Conservation (phyloP, 64 coral and sea anemone genomes). For the Hydrozoanthus tunicans region DNA sequence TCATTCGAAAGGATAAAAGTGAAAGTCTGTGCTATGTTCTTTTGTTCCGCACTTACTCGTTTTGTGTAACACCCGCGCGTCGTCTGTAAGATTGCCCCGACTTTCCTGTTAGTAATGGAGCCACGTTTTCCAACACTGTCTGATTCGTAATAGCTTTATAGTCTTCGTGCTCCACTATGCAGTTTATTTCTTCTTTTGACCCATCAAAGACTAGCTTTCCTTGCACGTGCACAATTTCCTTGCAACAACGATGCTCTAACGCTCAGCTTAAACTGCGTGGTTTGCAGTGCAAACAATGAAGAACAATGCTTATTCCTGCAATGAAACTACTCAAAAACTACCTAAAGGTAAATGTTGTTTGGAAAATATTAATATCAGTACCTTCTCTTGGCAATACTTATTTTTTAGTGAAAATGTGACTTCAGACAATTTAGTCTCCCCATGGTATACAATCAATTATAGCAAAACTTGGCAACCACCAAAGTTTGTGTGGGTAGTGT, state of each 20-base stretch:
- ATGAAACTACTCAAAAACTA: background rate
- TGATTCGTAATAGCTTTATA: constrained; percentile 23
- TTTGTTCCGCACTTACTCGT: background rate
- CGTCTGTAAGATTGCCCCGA: constrained; percentile 20
- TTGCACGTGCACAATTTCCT: constrained; percentile 1
- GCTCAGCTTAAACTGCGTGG: constrained; percentile 18
- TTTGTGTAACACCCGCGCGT: constrained; percentile 18
- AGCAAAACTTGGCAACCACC: background rate
- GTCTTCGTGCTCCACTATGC: constrained; percentile 61
- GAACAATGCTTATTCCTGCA: too few species aligned
- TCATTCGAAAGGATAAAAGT: too few species aligned
- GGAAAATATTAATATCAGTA: background rate
- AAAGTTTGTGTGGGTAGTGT: background rate
- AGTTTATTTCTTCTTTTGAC: constrained; percentile 25
- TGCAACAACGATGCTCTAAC: constrained; percentile 59
- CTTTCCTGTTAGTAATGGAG: constrained; percentile 39
- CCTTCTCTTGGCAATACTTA: background rate
- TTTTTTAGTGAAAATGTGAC: background rate
- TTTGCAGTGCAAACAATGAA: background rate
- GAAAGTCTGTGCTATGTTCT: too few species aligned
- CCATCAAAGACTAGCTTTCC: constrained; percentile 56
- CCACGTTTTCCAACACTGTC: constrained; percentile 31
- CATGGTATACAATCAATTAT: background rate
- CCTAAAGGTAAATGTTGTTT: background rate
- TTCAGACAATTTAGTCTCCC: background rate